Base-by-base conservation (phyloP, 2,888 invertebrate species). In the Nesidiocoris tenuis region DNA sequence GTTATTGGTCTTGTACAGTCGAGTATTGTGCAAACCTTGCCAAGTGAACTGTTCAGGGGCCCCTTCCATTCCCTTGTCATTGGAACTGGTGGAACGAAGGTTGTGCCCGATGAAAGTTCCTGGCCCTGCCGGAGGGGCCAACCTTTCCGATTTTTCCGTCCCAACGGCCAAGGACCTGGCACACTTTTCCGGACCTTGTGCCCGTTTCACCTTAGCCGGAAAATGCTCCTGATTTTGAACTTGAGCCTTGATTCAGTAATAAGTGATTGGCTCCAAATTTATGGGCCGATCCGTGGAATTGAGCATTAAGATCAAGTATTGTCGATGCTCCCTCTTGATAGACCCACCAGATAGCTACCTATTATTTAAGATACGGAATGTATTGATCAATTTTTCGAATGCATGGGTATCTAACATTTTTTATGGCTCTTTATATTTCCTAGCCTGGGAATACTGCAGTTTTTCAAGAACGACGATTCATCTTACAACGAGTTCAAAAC, bases 161-260 rank as follows among this genome's bases (percentile, higher is more conserved):
- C 23, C 55, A 67, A 22, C 67, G 55, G 67, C 67, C 67, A 22
- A 56, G 67, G 67, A 21, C 67, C 54, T 16, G 67, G 55, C 67
- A 67, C 67, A 67, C 55, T 67, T 67, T 67, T 67, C 56, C 67
- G n/a, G 55, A 2, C 67, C 67, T 67, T 21, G 67, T 67, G 56
- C 67, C 56, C n/a, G 55, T 67, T 67, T 66, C 55, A 16, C 56
- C 56, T 22, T 67, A 54, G 39, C 55, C 56, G 67, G 67, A 67
- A 67, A 67, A 65, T 39, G 18, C 39, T 39, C 39, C 39, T 39
- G 39, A 39, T 39, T 39, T 39, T 39, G 39, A 39, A 39, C 39
- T 39, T 39, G 39, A 12, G 1, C 67, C 56, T 67, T 65, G 18
- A 65, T 17, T n/a, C n/a, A n/a, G n/a, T n/a, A n/a, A n/a, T n/a